Evolutionary conservation across 2,113 vertebrate genomes (phyloP), one percentile per base, ranked within the genome.

Genomic region (Nibea albiflora): DNA sequence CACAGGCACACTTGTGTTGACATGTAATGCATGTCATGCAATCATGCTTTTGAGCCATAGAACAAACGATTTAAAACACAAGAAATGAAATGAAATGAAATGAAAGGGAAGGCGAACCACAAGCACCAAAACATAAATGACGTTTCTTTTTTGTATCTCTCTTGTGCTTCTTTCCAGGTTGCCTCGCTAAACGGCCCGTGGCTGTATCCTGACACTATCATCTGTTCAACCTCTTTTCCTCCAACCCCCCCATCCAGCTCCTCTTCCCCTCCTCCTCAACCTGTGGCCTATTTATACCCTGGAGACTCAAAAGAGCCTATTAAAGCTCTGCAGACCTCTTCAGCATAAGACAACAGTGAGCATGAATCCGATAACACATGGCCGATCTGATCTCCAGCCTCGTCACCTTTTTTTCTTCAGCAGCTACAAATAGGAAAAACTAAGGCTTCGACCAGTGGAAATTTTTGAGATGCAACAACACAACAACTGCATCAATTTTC

Each of bases 231-330:
- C 68, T 74, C 76, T 71, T 39, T 39, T 78, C 64, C 76, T 71
- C 82, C 61, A 53, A 20, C 74, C 53, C 61, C 63, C 77, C 60
- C 47, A 3, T 54, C 50, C 85, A 66, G 28, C 75, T 62, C 58
- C 53, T 76, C 58, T 67, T 61, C 69, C 80, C 75, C 78, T 88
- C 88, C 90, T 86, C 80, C 87, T 87, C 90, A 77, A 73, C 88
- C 76, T 63, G 85, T 83, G 78, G 66, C 60, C 85, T 94, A 94
- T 94, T 93, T 91, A 91, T 94, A 92, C 90, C 76, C 78, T 5
- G 60, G 74, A 81, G 81, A 87, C 76, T 87, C 76, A 73, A 71
- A 87, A 73, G 83, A 90, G 83, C 85, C 87, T 77, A 84, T 90
- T 87, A 91, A 84, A 65, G 73, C 85, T 50, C 58, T 15, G 26